phyloP scores from a whole-genome alignment of 2,888 invertebrate species.

The Villa cingulata region DNA sequence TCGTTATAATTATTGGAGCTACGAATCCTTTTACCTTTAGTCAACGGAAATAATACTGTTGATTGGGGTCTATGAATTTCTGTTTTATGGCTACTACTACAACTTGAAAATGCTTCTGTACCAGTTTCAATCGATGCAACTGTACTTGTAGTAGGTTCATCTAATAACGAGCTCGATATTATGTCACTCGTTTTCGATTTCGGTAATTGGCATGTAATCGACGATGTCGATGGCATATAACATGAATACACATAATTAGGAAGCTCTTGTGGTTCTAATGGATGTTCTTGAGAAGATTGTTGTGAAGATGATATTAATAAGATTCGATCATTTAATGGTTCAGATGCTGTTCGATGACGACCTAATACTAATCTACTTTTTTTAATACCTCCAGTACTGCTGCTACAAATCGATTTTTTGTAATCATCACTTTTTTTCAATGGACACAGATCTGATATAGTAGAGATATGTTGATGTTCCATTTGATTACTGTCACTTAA shows the following conservation, averaged over 20 bases:
- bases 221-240: not conserved
- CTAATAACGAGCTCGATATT: slow-evolving; percentile 26
- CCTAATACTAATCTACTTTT: slow-evolving; percentile 21
- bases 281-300: slow-evolving; percentile 9
- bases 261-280: not conserved
- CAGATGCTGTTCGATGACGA: slow-evolving; percentile 30
- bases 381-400: not conserved
- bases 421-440: not conserved
- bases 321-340: slow-evolving; percentile 24
- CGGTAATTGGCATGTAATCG: not conserved
- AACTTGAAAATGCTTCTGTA: not conserved
- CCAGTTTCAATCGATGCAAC: slow-evolving; percentile 10
- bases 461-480: slow-evolving; percentile 14
- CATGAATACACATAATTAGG: not conserved
- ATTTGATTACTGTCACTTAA: not conserved
- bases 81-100: slow-evolving; percentile 1
- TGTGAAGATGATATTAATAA: slow-evolving; percentile 5
- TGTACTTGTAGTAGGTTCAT: slow-evolving; percentile 9
- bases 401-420: not conserved
- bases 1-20: slow-evolving; percentile 15
- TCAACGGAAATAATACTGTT: not conserved
- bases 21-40: slow-evolving; percentile 1
- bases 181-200: slow-evolving; percentile 6
- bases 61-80: slow-evolving; percentile 6
- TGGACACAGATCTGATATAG: slow-evolving; percentile 14